Percentiles rank a stretch among this genome's conserved stretches.
phyloP scores from a whole-genome alignment of 1,140 invertebrate genomes.

The Tetragnatha versicolor region DNA sequence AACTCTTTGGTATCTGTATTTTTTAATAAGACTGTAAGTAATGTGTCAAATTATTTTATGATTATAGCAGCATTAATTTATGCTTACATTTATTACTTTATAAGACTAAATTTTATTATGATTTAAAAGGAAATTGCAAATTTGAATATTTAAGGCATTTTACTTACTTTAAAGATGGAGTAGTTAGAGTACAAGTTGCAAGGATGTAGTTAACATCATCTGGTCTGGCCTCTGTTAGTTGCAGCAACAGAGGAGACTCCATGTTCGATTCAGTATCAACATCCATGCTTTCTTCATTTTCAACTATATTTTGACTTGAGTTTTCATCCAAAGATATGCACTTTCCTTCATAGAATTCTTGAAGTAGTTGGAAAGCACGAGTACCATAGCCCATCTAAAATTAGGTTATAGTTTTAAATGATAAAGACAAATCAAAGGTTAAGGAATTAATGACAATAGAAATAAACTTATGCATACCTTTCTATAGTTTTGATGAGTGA shows the following conservation, averaged over 20 bases:
- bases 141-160: neutral
- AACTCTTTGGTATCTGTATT: too few relatives aligned
- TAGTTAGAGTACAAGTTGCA: slow-evolving; percentile 89
- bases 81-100: too few relatives aligned
- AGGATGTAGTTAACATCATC: slow-evolving; percentile 93
- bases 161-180: slow-evolving; percentile 72
- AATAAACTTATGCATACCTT: slow-evolving; percentile 75
- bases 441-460: neutral
- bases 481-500: slow-evolving; percentile 98
- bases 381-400: slow-evolving; percentile 92
- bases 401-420: neutral
- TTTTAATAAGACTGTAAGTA: too few relatives aligned
- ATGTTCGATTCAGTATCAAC: slow-evolving; percentile 63
- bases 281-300: slow-evolving; percentile 59
- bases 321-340: slow-evolving; percentile 31
- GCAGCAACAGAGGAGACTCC: slow-evolving; percentile 67
- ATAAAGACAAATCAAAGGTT: neutral
- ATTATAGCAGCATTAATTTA: too few relatives aligned
- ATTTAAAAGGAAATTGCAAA: neutral
- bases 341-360: slow-evolving; percentile 87
- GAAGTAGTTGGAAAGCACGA: slow-evolving; percentile 81
- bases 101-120: too few relatives aligned
- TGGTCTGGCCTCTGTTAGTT: slow-evolving; percentile 80
- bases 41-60: too few relatives aligned
- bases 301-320: neutral